Conservation (phyloP, 2,797 vertebrate species). For the Agapornis canus region DNA sequence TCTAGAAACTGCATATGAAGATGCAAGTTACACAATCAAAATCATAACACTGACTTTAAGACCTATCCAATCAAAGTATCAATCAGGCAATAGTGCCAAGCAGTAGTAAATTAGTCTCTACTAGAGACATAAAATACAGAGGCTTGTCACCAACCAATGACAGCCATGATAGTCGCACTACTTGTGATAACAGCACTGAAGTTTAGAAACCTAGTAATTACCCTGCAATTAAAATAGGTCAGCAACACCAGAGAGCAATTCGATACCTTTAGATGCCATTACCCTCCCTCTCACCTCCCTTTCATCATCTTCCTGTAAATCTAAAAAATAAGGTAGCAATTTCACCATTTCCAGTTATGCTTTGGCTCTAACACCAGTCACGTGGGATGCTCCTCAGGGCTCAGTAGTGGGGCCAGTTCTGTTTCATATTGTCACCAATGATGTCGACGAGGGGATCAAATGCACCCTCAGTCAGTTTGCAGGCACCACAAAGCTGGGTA, state of each 20-base stretch:
- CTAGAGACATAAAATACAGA: neutral
- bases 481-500: neutral
- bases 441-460: neutral
- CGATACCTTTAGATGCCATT: neutral
- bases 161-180: neutral
- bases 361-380: neutral
- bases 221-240: neutral
- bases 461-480: neutral
- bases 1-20: neutral
- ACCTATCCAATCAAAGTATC: neutral
- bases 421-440: neutral
- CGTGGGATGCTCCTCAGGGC: neutral
- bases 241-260: neutral
- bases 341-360: neutral
- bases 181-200: neutral
- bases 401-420: neutral
- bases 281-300: neutral
- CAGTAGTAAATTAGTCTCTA: neutral
- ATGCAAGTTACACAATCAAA: neutral
- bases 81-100: neutral
- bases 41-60: fast-evolving
- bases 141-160: neutral
- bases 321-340: neutral
- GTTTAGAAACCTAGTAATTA: neutral
- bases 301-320: neutral